Conservation (phyloP, 1,140 invertebrate genomes). For the Eubasilissa regina region DNA sequence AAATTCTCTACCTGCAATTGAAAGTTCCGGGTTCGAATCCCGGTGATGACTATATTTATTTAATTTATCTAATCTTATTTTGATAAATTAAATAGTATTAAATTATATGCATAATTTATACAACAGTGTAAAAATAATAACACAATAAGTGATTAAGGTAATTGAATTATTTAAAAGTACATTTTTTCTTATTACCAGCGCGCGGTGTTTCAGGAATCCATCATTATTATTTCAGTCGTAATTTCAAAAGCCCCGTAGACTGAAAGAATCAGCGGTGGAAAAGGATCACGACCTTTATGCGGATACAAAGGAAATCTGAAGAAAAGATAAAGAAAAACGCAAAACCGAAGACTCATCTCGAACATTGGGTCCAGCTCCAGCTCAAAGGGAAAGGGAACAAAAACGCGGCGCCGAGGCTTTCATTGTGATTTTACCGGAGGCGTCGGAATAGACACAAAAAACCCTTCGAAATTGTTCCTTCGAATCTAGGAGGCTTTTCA, state of each 20-base stretch:
- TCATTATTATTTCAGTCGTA: slow-evolving; percentile 9
- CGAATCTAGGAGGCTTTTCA: too few species aligned
- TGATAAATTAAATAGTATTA: too few species aligned
- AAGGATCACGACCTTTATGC: slow-evolving; percentile 11
- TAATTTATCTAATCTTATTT: too few species aligned
- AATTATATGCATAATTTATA: too few species aligned
- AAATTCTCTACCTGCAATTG: too few species aligned
- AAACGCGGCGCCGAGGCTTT: background rate
- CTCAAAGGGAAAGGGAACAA: slow-evolving; percentile 21
- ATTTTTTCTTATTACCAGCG: background rate
- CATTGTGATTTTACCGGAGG: slow-evolving; percentile 8
- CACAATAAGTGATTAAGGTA: too few species aligned
- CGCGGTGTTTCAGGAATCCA: background rate
- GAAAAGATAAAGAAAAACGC: slow-evolving; percentile 22
- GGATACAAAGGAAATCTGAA: slow-evolving; percentile 20
- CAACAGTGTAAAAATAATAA: too few species aligned
- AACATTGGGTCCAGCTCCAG: background rate
- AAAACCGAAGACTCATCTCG: slow-evolving; percentile 1
- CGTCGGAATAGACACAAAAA: background rate
- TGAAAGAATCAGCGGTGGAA: slow-evolving; percentile 4
- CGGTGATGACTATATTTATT: too few species aligned
- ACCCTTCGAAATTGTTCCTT: background rate
- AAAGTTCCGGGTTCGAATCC: too few species aligned
- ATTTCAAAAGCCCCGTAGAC: background rate
- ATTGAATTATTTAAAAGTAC: too few species aligned